phyloP scores from a whole-genome alignment of 2,797 vertebrate genomes.

The Carcharodon carcharias region DNA sequence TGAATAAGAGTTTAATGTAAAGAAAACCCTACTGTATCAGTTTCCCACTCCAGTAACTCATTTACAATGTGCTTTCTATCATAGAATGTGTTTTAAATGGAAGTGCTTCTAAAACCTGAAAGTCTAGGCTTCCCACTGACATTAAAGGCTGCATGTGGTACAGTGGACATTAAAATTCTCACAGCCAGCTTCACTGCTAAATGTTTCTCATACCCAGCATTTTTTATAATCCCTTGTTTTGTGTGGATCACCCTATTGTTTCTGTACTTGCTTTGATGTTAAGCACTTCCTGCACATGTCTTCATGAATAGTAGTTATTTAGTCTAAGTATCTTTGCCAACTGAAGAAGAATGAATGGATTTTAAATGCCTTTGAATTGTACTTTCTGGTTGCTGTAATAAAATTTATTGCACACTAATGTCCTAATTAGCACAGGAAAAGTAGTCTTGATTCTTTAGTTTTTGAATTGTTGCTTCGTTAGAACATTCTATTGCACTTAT shows the following conservation, averaged over 20 bases:
- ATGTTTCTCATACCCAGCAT: background rate
- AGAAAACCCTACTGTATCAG: background rate
- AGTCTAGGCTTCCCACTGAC: background rate
- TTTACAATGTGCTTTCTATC: background rate
- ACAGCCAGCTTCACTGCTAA: background rate
- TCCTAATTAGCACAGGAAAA: constrained; percentile 23
- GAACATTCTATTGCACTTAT: background rate
- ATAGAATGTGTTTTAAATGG: background rate
- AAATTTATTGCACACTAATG: constrained; percentile 21
- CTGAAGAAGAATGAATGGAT: background rate
- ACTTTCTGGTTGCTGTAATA: background rate
- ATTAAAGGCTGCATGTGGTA: background rate
- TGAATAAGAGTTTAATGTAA: background rate
- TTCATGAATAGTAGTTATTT: background rate
- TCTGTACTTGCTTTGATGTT: background rate
- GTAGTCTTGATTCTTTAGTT: background rate
- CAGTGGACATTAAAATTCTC: background rate
- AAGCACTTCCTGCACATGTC: background rate
- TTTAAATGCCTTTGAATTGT: constrained; percentile 17
- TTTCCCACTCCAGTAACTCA: background rate
- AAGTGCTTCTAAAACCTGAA: background rate
- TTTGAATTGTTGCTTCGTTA: constrained; percentile 25
- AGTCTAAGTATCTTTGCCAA: background rate
- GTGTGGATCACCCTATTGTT: background rate
- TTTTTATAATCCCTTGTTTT: too few species aligned